Evolutionary conservation across 2,797 vertebrate species (phyloP).

Genomic region (Sciurus carolinensis): DNA sequence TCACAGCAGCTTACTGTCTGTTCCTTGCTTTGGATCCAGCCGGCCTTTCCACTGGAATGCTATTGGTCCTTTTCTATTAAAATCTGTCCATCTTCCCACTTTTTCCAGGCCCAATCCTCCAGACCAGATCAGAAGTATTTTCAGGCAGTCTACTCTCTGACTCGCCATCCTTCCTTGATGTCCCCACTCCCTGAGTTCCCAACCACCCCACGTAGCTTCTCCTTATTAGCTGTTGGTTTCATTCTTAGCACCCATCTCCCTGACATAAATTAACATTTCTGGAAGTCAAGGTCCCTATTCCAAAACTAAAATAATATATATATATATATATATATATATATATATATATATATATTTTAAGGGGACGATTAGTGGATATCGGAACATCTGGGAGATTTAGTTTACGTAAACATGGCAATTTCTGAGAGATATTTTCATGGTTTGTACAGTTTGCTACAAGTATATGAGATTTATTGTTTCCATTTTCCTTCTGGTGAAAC

Average conservation of each 20-base stretch:
- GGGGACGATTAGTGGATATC: neutral
- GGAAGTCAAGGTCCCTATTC: slow-evolving; percentile 5
- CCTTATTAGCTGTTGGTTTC: neutral
- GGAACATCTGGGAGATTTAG: neutral
- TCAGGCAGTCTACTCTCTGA: neutral
- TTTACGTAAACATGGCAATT: slow-evolving; percentile 38
- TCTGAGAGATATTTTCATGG: neutral
- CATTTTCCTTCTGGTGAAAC: slow-evolving; percentile 30
- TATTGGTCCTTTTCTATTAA: neutral
- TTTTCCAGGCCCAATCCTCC: neutral
- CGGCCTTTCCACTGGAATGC: neutral
- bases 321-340: no score
- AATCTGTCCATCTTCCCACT: neutral
- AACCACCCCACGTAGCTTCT: neutral
- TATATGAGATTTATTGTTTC: neutral
- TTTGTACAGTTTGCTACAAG: neutral
- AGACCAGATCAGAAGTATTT: neutral
- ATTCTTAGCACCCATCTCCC: neutral
- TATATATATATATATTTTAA: no score
- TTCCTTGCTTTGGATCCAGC: neutral
- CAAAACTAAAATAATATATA: slow-evolving; percentile 38
- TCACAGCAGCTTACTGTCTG: neutral
- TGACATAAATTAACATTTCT: neutral
- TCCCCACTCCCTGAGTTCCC: neutral
- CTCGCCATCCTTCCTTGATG: neutral